Conservation (phyloP, 2,113 vertebrate species). For the Lichenostomus cassidix region DNA sequence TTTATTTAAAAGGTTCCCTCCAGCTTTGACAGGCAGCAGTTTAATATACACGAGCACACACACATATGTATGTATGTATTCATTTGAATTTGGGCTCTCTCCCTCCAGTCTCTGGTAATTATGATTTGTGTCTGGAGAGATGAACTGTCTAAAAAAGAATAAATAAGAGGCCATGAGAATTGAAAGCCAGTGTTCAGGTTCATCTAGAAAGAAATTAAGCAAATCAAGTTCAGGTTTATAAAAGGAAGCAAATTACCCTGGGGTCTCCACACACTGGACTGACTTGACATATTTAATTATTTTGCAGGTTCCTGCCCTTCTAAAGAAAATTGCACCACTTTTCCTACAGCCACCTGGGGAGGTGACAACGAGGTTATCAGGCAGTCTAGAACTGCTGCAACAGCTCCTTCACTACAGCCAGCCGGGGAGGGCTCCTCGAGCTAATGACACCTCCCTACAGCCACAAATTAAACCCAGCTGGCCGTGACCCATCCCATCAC, state of each 20-base stretch:
- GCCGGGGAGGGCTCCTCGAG: background rate
- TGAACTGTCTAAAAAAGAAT: conserved; percentile 35
- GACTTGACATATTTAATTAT: conserved; percentile 32
- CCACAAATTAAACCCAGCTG: background rate
- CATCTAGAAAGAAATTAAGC: conserved; percentile 57
- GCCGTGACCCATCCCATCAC: background rate
- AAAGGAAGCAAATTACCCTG: conserved; percentile 35
- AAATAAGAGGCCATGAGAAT: conserved; percentile 22
- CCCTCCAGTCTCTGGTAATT: background rate
- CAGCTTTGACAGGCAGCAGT: conserved; percentile 48
- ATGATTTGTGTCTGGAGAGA: conserved; percentile 26
- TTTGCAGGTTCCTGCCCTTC: conserved; percentile 26
- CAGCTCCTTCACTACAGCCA: conserved; percentile 5
- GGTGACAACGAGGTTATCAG: conserved; percentile 26
- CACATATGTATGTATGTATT: conserved; percentile 2
- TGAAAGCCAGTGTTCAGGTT: conserved; percentile 29
- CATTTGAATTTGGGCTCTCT: conserved; percentile 35
- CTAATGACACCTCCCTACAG: background rate
- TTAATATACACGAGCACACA: conserved; percentile 16
- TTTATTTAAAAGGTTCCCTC: conserved; percentile 64
- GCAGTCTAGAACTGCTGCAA: background rate
- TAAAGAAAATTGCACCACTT: conserved; percentile 30
- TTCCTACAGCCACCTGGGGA: background rate
- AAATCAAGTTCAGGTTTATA: conserved; percentile 56
- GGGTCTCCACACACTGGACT: background rate